Percentiles rank a stretch among this genome's conserved stretches.
These are phyloP conservation scores for Temnothorax ravouxi DNA, from an alignment of 2,888 invertebrate species.

Conservation along the genomic window DNA sequence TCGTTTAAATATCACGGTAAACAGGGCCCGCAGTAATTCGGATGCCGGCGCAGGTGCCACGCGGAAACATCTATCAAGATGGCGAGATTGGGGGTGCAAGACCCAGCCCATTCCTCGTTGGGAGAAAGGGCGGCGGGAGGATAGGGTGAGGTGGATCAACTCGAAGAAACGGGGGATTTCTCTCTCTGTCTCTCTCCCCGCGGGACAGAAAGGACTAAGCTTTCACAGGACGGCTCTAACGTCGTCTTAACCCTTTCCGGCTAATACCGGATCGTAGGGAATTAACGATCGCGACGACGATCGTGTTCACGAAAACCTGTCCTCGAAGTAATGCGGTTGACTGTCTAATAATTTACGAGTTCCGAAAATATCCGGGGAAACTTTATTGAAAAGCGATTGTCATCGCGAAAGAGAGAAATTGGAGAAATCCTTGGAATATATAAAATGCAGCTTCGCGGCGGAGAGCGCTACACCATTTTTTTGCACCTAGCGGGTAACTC, in stretches of 20 bases:
- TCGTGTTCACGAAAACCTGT: constrained; percentile 49
- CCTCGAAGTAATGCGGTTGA: constrained; percentile 28
- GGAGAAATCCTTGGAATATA: neutral
- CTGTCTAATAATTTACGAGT: constrained; percentile 44
- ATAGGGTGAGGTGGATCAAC: constrained; percentile 69
- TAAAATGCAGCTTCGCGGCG: neutral
- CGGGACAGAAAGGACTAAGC: constrained; percentile 73
- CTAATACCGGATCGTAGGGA: constrained; percentile 73
- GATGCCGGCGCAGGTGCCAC: constrained; percentile 83
- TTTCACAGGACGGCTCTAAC: constrained; percentile 64
- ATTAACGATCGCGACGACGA: constrained; percentile 72
- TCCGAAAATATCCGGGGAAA: constrained; percentile 30
- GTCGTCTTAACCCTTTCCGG: constrained; percentile 81
- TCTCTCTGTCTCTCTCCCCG: constrained; percentile 27
- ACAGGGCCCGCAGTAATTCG: constrained; percentile 80
- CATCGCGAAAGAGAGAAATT: constrained; percentile 27
- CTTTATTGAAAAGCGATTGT: constrained; percentile 44
- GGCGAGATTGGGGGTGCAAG: constrained; percentile 77
- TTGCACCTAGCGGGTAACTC: neutral
- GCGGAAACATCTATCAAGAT: constrained; percentile 84
- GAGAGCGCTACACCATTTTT: neutral
- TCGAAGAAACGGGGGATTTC: constrained; percentile 75
- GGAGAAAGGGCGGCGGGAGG: constrained; percentile 62
- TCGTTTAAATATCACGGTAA: constrained; percentile 77
- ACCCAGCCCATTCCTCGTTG: constrained; percentile 63